Base-by-base conservation (phyloP, 2,113 vertebrate species). In the Pituophis catenifer region DNA sequence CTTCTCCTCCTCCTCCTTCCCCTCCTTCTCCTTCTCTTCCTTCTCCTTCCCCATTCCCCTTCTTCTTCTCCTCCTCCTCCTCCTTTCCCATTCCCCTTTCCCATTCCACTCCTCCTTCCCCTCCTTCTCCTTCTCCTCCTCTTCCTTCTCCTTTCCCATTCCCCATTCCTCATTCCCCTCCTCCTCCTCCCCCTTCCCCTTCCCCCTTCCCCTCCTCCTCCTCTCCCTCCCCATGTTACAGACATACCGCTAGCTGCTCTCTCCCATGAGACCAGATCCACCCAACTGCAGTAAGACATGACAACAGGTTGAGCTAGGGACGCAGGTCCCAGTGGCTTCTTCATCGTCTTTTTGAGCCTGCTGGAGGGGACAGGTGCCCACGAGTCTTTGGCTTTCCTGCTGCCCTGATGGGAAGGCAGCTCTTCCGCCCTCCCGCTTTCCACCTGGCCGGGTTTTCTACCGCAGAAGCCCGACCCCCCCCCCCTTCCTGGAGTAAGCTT, bases 301-400 rank as follows among this genome's bases (percentile, higher is more conserved):
- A 94, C 94, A 94, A 92, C 93, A 94, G 94, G 92, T 94, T 87
- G 91, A 96, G 19, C 17, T 88, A 93, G 50, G 92, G 94, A 95
- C 97, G 87, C 95, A 95, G 88, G 94, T 96, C 96, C 95, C 15
- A 6, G 86, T 44, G 96, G 95, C 95, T 96, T 96, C 96, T 97
- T 3, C 24, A 96, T 95, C 96, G 95, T 95, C 95, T 3, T 90
- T 93, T 92, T 94, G 70, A 81, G 93, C 95, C 95, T 92, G 57
- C 24, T 70, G 9, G 8, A 55, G 62, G 29, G 59, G 23, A 48
- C 3, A 5, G 90, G 89, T 21, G 38, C 24, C 15, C 65, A 93
- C 94, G 95, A 93, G 90, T 93, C 93, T 93, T 91, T 92, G 44
- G 6, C 81, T 50, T 93, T 55, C 10, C 92, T 0, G 5, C 92